Conservation (phyloP, 2,113 vertebrate species). For the Edolisoma coerulescens region DNA sequence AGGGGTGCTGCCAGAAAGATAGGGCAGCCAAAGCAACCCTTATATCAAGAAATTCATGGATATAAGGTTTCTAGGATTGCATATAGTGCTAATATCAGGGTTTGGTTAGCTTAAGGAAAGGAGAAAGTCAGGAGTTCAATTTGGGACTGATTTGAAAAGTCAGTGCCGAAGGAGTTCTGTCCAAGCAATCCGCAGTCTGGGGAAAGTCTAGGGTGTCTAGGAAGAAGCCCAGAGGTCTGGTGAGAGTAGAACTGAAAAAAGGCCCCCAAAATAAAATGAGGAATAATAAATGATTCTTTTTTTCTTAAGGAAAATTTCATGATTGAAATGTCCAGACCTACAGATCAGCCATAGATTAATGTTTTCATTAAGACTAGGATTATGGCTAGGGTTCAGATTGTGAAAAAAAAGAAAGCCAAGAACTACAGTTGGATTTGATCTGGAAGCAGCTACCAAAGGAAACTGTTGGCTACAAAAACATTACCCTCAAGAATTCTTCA, state of each 20-base stretch:
- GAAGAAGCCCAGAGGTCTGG: background rate
- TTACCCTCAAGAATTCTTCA: background rate
- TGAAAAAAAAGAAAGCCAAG: background rate
- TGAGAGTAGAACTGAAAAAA: background rate
- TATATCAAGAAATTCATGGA: background rate
- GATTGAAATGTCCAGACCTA: background rate
- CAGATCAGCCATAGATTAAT: background rate
- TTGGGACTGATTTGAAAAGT: background rate
- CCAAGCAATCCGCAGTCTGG: background rate
- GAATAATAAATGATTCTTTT: background rate
- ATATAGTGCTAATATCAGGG: background rate
- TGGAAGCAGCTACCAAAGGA: background rate
- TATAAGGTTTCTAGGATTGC: background rate
- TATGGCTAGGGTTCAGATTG: background rate
- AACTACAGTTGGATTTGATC: background rate
- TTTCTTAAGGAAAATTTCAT: background rate
- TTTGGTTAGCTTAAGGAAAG: background rate
- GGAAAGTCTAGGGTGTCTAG: background rate
- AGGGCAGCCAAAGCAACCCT: background rate
- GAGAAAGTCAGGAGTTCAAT: background rate
- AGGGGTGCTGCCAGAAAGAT: background rate
- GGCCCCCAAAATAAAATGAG: background rate
- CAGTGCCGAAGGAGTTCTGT: background rate
- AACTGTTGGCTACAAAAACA: background rate
- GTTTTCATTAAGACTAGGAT: background rate